Percentiles rank a stretch among this genome's conserved stretches.
Conservation (phyloP, 2,113 vertebrate genomes). For the Azemiops feae region DNA sequence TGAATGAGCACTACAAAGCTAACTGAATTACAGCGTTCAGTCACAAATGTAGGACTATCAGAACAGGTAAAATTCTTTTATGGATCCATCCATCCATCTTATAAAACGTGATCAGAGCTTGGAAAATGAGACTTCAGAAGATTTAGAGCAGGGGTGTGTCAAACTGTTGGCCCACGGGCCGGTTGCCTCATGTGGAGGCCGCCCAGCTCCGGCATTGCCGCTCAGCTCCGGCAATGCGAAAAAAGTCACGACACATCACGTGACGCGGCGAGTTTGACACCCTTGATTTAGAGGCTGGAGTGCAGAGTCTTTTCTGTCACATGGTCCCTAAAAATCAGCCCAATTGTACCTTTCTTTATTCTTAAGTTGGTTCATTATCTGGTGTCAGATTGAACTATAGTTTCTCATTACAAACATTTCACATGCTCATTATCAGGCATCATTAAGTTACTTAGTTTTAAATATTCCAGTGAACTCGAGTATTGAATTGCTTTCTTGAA, state of each 20-base stretch:
- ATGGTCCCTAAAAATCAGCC: constrained; percentile 39
- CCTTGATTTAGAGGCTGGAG: constrained; percentile 28
- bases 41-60: constrained; percentile 18
- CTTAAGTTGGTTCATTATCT: background rate
- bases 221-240: too few species aligned
- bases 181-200: too few species aligned
- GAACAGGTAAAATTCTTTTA: constrained; percentile 48
- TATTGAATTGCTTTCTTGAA: constrained; percentile 40
- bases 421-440: constrained; percentile 36
- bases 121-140: constrained; percentile 43
- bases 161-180: too few species aligned
- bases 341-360: constrained; percentile 14
- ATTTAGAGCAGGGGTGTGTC: constrained; percentile 28
- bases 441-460: constrained; percentile 44
- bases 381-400: constrained; percentile 33
- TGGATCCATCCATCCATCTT: constrained; percentile 31
- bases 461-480: constrained; percentile 33
- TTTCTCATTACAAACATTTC: constrained; percentile 51
- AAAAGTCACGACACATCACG: too few species aligned
- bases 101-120: constrained; percentile 27
- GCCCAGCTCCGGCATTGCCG: too few species aligned
- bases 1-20: constrained; percentile 12
- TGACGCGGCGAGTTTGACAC: too few species aligned
- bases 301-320: constrained; percentile 39
- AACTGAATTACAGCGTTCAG: constrained; percentile 31